Conservation (phyloP, 2,797 vertebrate species). For the Sebastes matsubarae region DNA sequence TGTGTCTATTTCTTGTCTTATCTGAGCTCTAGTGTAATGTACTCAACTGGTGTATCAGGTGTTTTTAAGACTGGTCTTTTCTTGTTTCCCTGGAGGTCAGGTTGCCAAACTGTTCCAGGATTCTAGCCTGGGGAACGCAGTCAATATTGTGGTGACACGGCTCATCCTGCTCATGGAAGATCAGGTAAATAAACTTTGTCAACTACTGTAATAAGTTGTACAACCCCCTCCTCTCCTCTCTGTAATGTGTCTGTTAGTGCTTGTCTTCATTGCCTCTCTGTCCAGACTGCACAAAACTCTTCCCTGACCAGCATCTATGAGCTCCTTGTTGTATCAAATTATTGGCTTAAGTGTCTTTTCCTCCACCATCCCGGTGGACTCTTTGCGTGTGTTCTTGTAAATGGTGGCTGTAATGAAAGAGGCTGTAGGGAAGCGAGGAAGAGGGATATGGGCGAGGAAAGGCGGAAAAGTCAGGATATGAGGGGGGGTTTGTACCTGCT, state of each 20-base stretch:
- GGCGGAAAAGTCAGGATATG: slow-evolving; percentile 34
- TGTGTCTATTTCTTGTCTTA: neutral
- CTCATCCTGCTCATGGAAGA: slow-evolving; percentile 98
- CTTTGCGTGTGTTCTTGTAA: slow-evolving; percentile 38
- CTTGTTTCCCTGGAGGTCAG: slow-evolving; percentile 99
- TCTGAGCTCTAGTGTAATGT: neutral
- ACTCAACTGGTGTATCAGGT: slow-evolving; percentile 44
- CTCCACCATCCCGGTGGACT: slow-evolving; percentile 45
- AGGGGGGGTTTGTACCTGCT: slow-evolving; percentile 37
- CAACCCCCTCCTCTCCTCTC: neutral
- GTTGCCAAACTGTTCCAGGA: slow-evolving; percentile 99
- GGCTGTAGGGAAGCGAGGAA: slow-evolving; percentile 26
- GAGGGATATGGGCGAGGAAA: slow-evolving; percentile 43
- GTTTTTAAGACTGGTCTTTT: slow-evolving; percentile 99
- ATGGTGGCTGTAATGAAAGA: slow-evolving; percentile 44
- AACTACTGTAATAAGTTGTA: neutral
- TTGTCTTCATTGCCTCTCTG: neutral
- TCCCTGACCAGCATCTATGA: slow-evolving; percentile 51
- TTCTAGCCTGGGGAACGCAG: slow-evolving; percentile 99
- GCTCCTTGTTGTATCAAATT: slow-evolving; percentile 67
- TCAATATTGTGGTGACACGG: slow-evolving; percentile 96
- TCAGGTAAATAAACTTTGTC: slow-evolving; percentile 84
- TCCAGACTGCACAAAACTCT: neutral
- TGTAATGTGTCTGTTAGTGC: neutral
- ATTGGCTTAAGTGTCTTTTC: slow-evolving; percentile 70